Conservation (phyloP, 2,113 vertebrate genomes). For the Theristicus caerulescens region DNA sequence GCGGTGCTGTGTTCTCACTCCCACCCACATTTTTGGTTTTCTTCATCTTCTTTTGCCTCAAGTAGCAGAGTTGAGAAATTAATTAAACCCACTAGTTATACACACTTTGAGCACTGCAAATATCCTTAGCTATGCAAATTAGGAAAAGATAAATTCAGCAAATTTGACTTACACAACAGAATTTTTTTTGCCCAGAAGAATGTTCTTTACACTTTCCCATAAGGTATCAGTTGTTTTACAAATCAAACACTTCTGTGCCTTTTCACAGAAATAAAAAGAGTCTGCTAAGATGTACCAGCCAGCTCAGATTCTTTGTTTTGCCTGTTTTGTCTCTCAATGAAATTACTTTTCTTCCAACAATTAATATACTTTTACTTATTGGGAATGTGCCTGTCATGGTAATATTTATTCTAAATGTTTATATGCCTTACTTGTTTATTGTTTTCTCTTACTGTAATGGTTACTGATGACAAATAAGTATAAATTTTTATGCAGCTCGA, state of each 20-base stretch:
- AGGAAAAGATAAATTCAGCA: conserved; percentile 34
- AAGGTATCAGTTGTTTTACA: conserved; percentile 7
- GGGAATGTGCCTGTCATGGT: not conserved
- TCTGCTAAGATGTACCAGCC: not conserved
- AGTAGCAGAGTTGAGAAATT: conserved; percentile 44
- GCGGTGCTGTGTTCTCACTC: not conserved
- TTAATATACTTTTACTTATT: not conserved
- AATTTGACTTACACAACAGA: conserved; percentile 1
- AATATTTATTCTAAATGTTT: not conserved
- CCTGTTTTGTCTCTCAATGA: not conserved
- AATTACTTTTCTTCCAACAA: not conserved
- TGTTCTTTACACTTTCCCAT: not conserved
- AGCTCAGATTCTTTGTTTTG: not conserved
- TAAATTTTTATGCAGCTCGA: not conserved
- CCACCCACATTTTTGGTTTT: not conserved
- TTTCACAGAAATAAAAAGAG: not conserved
- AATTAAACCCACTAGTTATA: conserved; percentile 48
- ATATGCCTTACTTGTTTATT: not conserved
- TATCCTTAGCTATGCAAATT: conserved; percentile 44
- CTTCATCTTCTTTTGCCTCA: conserved; percentile 38
- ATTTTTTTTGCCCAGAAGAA: not conserved
- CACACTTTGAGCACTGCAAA: conserved; percentile 13
- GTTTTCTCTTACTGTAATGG: not conserved
- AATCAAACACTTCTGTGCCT: not conserved
- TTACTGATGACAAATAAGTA: not conserved